These are phyloP conservation scores for Ursus arctos DNA, from an alignment of 2,113 vertebrate genomes.

Conservation along the genomic window DNA sequence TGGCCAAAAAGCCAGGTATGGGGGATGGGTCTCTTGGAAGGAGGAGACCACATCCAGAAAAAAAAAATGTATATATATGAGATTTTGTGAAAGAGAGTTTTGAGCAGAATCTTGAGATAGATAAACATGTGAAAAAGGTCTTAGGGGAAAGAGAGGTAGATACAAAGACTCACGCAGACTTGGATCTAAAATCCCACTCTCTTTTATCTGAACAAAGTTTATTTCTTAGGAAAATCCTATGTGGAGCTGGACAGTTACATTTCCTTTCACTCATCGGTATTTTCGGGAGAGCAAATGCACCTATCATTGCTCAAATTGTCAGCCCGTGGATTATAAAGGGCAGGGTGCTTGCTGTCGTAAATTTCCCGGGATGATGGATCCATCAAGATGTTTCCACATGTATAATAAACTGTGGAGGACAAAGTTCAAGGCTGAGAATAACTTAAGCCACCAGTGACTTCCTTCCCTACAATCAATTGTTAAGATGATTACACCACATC, in stretches of 20 bases:
- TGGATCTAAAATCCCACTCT: background rate
- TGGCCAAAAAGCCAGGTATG: background rate
- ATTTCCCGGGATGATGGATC: conserved; percentile 77
- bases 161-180: background rate
- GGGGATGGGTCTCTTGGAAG: background rate
- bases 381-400: conserved; percentile 78
- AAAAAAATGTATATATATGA: background rate
- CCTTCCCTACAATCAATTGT: conserved; percentile 83
- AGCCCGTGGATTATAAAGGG: conserved; percentile 69
- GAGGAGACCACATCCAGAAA: background rate
- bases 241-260: background rate
- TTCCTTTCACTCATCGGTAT: conserved; percentile 58
- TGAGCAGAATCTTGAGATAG: background rate
- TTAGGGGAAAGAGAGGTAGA: background rate
- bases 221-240: conserved; percentile 58
- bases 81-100: background rate
- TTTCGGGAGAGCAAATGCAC: conserved; percentile 67
- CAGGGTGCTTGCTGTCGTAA: conserved; percentile 70
- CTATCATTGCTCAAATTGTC: background rate
- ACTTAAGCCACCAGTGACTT: conserved; percentile 80
- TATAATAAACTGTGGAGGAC: conserved; percentile 80
- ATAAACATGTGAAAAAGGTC: background rate
- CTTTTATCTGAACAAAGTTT: conserved; percentile 41
- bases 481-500: conserved; percentile 81
- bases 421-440: conserved; percentile 85